These are phyloP conservation scores for Lobophora halterata DNA, from an alignment of 2,888 invertebrate species.

Conservation along the genomic window DNA sequence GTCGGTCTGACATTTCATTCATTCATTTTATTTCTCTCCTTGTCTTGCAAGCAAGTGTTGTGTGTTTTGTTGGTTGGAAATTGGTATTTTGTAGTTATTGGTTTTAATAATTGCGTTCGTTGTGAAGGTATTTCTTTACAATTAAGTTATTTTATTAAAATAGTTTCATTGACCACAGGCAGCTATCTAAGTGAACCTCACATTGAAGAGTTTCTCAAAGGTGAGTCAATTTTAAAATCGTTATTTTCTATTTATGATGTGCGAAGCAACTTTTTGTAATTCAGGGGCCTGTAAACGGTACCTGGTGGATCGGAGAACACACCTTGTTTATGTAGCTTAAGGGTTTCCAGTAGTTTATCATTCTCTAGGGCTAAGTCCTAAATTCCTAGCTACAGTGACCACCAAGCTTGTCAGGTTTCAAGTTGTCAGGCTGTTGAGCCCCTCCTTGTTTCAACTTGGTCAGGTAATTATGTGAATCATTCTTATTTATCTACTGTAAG, in stretches of 20 bases:
- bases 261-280: no score
- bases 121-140: neutral
- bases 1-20: slow-evolving; percentile 8
- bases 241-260: no score
- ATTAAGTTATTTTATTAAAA: no score
- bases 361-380: slow-evolving; percentile 1
- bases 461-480: slow-evolving; percentile 19
- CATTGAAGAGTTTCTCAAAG: no score
- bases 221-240: no score
- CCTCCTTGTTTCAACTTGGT: slow-evolving; percentile 11
- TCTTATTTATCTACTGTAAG: neutral
- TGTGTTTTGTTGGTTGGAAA: slow-evolving; percentile 4
- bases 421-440: neutral
- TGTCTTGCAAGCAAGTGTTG: slow-evolving; percentile 18
- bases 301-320: neutral
- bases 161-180: no score
- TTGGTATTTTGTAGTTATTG: no score
- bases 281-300: no score
- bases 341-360: neutral
- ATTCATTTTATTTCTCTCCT: slow-evolving; percentile 2
- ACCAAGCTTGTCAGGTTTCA: no score
- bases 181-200: no score
- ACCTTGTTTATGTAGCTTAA: neutral
- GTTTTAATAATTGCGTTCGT: no score
- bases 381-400: no score